Evolutionary conservation across 1,140 invertebrate species (phyloP).

Genomic region (Macrostomum lignano): DNA sequence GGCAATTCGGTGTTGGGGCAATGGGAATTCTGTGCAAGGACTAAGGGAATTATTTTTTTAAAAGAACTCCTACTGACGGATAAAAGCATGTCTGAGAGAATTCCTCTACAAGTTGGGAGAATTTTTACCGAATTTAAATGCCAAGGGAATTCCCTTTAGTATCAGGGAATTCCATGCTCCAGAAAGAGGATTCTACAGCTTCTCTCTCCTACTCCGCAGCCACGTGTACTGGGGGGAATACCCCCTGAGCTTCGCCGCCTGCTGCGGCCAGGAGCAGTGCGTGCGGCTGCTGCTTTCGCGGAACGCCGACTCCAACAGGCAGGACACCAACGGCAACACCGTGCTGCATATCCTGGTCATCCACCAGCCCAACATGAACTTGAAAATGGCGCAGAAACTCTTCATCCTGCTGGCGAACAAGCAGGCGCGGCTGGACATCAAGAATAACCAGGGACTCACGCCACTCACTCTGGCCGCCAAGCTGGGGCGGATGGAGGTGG

Average conservation of each 20-base stretch:
- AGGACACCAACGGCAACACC: constrained; percentile 90
- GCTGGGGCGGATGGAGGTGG: constrained; percentile 57
- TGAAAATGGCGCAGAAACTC: constrained; percentile 7
- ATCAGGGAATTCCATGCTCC: too few species aligned
- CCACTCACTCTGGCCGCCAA: constrained; percentile 72
- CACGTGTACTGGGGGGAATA: constrained; percentile 97
- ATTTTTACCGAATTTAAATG: too few species aligned
- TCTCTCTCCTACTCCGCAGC: too few species aligned
- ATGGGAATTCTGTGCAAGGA: too few species aligned
- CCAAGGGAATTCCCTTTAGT: too few species aligned
- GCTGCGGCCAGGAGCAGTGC: constrained; percentile 79
- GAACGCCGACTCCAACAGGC: constrained; percentile 66
- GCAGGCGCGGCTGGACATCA: constrained; percentile 50
- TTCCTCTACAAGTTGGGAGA: too few species aligned
- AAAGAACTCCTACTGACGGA: too few species aligned
- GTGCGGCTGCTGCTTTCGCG: constrained; percentile 66
- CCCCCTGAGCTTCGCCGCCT: constrained; percentile 74
- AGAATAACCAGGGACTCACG: constrained; percentile 58
- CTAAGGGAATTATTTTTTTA: too few species aligned
- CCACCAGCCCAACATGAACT: constrained; percentile 54
- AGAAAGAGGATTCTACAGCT: too few species aligned
- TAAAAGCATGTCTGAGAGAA: too few species aligned
- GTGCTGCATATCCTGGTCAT: constrained; percentile 84
- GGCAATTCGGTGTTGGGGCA: too few species aligned
- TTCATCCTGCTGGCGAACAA: constrained; percentile 49